Evolutionary conservation across 1,140 invertebrate genomes (phyloP).

Genomic region (Saccostrea glomerata): DNA sequence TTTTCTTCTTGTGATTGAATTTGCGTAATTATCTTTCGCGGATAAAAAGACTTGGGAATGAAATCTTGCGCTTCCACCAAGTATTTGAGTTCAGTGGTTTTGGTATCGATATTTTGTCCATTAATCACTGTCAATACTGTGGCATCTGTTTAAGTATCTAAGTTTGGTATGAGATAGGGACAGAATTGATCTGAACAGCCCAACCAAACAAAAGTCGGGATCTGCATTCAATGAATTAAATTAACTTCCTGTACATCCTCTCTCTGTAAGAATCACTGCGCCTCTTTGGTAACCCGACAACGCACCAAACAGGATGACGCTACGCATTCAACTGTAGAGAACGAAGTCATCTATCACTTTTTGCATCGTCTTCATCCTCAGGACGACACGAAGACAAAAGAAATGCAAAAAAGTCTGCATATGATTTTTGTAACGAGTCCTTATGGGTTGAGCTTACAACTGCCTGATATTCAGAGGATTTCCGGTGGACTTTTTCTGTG

Average conservation of each 20-base stretch:
- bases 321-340: neutral
- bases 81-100: neutral
- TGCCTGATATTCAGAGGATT: neutral
- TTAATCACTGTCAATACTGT: slow-evolving; percentile 19
- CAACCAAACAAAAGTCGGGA: slow-evolving; percentile 19
- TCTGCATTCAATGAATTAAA: slow-evolving; percentile 32
- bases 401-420: slow-evolving; percentile 8
- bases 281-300: neutral
- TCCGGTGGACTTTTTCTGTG: neutral
- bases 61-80: neutral
- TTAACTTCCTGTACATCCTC: slow-evolving; percentile 26
- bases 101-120: slow-evolving; percentile 10
- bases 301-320: neutral
- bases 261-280: slow-evolving; percentile 13
- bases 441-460: neutral
- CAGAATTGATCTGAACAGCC: slow-evolving; percentile 6
- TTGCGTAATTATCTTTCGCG: neutral
- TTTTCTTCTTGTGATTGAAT: neutral
- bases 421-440: neutral
- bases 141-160: slow-evolving; percentile 34
- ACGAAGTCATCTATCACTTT: neutral
- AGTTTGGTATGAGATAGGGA: slow-evolving; percentile 14
- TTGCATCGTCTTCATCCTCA: neutral
- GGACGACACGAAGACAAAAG: slow-evolving; percentile 14
- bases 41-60: neutral